Base-by-base conservation (phyloP, 2,888 invertebrate species). In the Diabrotica balteata region DNA sequence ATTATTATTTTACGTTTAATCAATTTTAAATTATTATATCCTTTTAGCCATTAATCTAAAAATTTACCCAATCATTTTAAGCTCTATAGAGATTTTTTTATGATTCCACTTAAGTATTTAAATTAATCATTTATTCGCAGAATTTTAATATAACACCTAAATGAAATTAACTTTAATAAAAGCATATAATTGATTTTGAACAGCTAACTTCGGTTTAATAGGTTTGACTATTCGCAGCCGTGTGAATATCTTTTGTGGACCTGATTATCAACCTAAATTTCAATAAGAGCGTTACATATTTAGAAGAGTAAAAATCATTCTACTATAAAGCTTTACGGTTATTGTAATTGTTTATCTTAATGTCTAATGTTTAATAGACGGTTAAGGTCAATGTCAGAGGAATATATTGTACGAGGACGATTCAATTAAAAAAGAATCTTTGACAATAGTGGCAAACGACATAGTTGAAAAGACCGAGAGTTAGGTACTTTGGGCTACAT, bases 81-180 rank as follows among this genome's bases (percentile, higher is more conserved):
- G 32, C 32, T 32, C 32, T 32, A 32, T 32, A 32, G 75, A 74
- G 72, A 71, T 7, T 58, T 47, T n/a, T 17, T 10, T 52, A 44
- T 4, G 5, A 7, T 44, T 47, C n/a, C 8, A 59, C n/a, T 17
- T 49, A 59, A 59, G 5, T 32, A 32, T 32, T 32, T 32, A 32
- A 32, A 32, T 32, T 32, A 32, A 32, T 32, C 32, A 32, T 32
- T 32, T 32, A 32, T 32, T 32, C 32, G 32, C 32, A 32, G 32
- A 32, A 32, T 4, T 32, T 32, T 32, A 32, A 32, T 32, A 5
- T 32, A 32, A 32, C 32, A 32, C 5, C 32, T 32, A 32, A 32
- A 32, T 32, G 32, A 32, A 32, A 32, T 32, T 32, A 32, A 32
- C 32, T 32, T 32, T 32, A 32, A 32, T 32, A 32, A 32, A 32